phyloP scores from a whole-genome alignment of 2,888 invertebrate genomes.

The Nemurella pictetii region DNA sequence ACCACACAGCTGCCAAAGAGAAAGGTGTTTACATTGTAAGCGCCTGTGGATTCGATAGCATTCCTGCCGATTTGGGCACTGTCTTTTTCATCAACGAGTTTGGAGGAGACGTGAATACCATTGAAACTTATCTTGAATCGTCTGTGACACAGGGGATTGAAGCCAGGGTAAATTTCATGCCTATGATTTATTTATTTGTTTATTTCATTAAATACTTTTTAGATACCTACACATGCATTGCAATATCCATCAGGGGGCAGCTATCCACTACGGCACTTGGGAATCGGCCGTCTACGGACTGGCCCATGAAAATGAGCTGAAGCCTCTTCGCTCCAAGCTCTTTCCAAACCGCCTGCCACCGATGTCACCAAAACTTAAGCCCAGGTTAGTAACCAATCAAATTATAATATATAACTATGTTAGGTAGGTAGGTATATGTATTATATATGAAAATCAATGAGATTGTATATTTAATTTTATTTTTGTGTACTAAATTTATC shows the following conservation, averaged over 20 bases:
- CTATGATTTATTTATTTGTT: neutral
- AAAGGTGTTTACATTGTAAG: slow-evolving; percentile 85
- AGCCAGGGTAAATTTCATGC: neutral
- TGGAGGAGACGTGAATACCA: slow-evolving; percentile 76
- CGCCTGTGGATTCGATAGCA: slow-evolving; percentile 92
- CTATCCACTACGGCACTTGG: slow-evolving; percentile 85
- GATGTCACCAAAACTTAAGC: slow-evolving; percentile 63
- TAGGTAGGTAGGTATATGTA: too few relatives aligned
- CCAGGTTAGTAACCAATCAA: too few relatives aligned
- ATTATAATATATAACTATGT: too few relatives aligned
- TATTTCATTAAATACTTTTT: neutral
- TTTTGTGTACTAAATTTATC: neutral
- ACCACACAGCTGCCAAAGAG: slow-evolving; percentile 72
- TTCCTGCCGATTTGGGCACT: slow-evolving; percentile 86
- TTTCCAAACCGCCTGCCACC: slow-evolving; percentile 66
- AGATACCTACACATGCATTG: neutral
- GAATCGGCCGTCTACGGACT: slow-evolving; percentile 82
- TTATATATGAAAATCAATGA: too few relatives aligned
- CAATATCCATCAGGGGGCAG: slow-evolving; percentile 51
- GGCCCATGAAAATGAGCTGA: slow-evolving; percentile 65
- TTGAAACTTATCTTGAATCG: slow-evolving; percentile 68
- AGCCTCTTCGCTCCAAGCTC: slow-evolving; percentile 66
- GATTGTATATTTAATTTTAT: too few relatives aligned
- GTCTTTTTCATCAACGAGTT: slow-evolving; percentile 78
- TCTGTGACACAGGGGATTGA: slow-evolving; percentile 46